phyloP scores from a whole-genome alignment of 2,888 invertebrate species.

The Andrena minutula region DNA sequence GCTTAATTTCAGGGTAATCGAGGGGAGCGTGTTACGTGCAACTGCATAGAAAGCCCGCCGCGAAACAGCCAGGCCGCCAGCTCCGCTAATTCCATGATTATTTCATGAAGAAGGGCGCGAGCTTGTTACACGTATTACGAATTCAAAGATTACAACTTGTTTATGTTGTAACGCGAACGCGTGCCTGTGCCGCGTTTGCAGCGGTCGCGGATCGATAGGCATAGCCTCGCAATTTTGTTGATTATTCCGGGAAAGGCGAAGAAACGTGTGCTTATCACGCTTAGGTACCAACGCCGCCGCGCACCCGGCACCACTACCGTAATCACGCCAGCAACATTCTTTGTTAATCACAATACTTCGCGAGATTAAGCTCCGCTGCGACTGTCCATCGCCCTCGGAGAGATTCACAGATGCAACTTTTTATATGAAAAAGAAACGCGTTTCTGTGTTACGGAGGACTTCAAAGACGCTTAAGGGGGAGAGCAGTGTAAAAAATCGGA shows the following conservation, averaged over 20 bases:
- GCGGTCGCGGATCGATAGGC: background rate
- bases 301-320: no score
- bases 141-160: slow-evolving; percentile 17
- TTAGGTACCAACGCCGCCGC: no score
- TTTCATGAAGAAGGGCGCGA: slow-evolving; percentile 15
- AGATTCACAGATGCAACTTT: no score
- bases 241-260: background rate
- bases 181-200: background rate
- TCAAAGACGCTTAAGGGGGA: no score
- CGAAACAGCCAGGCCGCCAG: background rate
- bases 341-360: no score
- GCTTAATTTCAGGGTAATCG: slow-evolving; percentile 13
- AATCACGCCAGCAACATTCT: no score
- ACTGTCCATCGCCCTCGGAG: no score
- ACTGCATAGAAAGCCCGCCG: background rate
- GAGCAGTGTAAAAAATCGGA: no score
- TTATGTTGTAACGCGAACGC: background rate
- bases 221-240: background rate
- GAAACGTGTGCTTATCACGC: background rate
- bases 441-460: no score
- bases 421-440: no score
- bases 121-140: slow-evolving; percentile 18
- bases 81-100: slow-evolving; percentile 10
- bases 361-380: no score
- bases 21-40: background rate